phyloP scores from a whole-genome alignment of 2,888 invertebrate species.

The Perithous albicinctus region DNA sequence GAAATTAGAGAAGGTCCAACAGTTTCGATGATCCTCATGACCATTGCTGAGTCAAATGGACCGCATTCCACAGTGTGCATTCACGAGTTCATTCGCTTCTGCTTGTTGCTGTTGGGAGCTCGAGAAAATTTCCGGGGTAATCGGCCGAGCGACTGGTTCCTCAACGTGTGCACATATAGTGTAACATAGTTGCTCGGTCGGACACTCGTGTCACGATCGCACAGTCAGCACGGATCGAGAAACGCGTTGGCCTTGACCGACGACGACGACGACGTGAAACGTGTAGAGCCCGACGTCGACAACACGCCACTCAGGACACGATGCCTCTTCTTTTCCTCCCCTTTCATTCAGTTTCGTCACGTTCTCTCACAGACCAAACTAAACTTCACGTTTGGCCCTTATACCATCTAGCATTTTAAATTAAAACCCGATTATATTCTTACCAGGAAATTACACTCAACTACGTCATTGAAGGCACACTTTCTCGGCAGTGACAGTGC shows the following conservation, averaged over 20 bases:
- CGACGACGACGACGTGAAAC: conserved; percentile 20
- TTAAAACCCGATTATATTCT: not conserved
- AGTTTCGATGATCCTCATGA: conserved; percentile 31
- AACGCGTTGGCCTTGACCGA: conserved; percentile 65
- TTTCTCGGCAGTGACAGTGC: not conserved
- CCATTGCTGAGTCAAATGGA: conserved; percentile 36
- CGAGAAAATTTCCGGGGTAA: conserved; percentile 65
- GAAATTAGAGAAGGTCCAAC: not conserved
- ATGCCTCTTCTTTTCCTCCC: not conserved
- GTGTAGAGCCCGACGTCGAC: conserved; percentile 16
- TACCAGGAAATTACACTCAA: not conserved
- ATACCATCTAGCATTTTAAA: not conserved
- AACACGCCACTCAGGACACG: not conserved
- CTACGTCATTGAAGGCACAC: not conserved
- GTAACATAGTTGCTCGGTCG: too few relatives aligned
- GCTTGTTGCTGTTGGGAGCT: conserved; percentile 2
- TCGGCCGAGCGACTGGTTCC: conserved; percentile 52
- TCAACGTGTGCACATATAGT: not conserved
- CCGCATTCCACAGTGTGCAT: conserved; percentile 55
- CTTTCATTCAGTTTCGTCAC: conserved; percentile 34
- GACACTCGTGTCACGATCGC: conserved; percentile 4
- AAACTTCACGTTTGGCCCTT: not conserved
- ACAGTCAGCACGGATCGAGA: conserved; percentile 28
- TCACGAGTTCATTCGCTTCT: conserved; percentile 50
- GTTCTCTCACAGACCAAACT: not conserved